Conservation (phyloP, 2,113 vertebrate genomes). For the Pteropus alecto region DNA sequence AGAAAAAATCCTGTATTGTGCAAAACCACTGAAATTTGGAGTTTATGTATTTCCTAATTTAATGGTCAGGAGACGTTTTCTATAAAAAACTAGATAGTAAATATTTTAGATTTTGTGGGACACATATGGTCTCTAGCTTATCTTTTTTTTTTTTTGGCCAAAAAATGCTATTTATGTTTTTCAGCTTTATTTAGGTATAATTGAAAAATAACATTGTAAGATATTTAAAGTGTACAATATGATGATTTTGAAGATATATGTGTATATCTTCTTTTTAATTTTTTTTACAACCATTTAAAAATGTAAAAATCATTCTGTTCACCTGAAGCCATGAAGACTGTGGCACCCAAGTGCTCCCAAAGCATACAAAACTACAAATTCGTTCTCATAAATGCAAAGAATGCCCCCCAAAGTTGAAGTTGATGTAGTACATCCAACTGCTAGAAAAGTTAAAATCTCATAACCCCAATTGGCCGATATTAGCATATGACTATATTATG, state of each 20-base stretch:
- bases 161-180: neutral
- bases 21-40: neutral
- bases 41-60: neutral
- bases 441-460: neutral
- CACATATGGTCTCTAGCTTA: neutral
- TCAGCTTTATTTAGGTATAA: neutral
- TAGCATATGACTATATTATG: accelerated
- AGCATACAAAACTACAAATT: neutral
- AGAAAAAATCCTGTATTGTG: neutral
- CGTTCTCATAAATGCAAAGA: neutral
- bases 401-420: neutral
- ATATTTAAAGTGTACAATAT: neutral
- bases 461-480: neutral
- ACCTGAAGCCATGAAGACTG: neutral
- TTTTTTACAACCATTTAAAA: neutral
- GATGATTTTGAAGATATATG: neutral
- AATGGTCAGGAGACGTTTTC: neutral
- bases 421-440: neutral
- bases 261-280: neutral
- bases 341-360: neutral
- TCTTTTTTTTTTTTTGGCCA: neutral
- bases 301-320: neutral
- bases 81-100: neutral
- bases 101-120: neutral
- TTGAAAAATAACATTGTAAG: neutral